phyloP scores from a whole-genome alignment of 2,888 invertebrate species.

The Melanargia galathea region DNA sequence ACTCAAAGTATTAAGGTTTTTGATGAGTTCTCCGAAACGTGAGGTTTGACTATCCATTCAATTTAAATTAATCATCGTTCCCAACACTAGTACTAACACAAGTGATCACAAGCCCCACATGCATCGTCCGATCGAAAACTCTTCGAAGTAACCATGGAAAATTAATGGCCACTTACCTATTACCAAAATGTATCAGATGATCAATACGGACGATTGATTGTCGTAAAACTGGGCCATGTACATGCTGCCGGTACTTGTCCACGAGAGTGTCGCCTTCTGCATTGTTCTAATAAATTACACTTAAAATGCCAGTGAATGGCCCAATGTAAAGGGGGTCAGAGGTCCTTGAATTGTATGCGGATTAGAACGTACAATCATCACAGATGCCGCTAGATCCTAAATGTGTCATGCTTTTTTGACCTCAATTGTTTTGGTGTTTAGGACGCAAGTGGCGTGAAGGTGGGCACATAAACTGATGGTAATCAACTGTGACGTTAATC shows the following conservation, averaged over 20 bases:
- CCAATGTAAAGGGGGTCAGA: conserved; percentile 35
- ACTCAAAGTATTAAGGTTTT: no score
- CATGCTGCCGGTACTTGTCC: background rate
- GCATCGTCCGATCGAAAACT: no score
- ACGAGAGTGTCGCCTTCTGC: conserved; percentile 16
- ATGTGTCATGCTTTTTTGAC: conserved; percentile 20
- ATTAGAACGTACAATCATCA: conserved; percentile 31
- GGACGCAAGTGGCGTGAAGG: conserved; percentile 9
- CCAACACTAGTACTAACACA: no score
- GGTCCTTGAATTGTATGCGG: conserved; percentile 37
- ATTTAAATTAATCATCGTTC: no score
- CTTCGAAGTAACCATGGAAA: no score
- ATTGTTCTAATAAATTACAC: conserved; percentile 34
- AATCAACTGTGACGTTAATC: conserved; percentile 11
- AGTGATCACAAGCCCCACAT: no score
- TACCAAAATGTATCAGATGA: no score
- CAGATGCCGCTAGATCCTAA: conserved; percentile 2
- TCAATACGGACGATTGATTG: no score
- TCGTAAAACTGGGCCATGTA: background rate
- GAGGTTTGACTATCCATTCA: no score
- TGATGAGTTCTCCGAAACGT: no score
- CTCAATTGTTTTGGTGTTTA: conserved; percentile 12
- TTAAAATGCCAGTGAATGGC: conserved; percentile 37
- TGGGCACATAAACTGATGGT: conserved; percentile 1
- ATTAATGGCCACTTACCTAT: no score